Conservation (phyloP, 2,797 vertebrate genomes). For the Lutra lutra region DNA sequence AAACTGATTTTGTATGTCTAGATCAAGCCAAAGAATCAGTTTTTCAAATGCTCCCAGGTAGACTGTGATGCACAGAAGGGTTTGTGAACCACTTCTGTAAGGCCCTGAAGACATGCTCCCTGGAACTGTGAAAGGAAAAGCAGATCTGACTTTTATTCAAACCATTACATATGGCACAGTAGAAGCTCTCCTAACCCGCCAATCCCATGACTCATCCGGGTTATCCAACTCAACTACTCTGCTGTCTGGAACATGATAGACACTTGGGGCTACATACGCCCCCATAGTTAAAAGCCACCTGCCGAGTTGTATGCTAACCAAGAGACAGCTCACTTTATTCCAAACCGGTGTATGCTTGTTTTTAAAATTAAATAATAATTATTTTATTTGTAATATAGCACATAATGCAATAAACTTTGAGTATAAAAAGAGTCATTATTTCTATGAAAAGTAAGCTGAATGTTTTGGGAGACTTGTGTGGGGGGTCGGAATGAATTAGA, state of each 20-base stretch:
- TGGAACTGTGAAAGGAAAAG: neutral
- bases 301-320: neutral
- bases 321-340: neutral
- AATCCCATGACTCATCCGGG: neutral
- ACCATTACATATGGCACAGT: neutral
- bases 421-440: neutral
- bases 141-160: neutral
- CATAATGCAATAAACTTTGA: neutral
- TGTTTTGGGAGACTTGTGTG: neutral
- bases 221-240: neutral
- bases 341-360: neutral
- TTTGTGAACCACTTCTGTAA: neutral
- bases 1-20: neutral
- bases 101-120: neutral
- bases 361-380: neutral
- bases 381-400: neutral
- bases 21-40: neutral
- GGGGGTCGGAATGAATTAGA: no score
- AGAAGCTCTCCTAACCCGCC: neutral
- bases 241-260: neutral
- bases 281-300: neutral
- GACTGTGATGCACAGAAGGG: neutral
- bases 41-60: neutral
- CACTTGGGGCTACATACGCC: rapidly evolving
- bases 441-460: neutral